Evolutionary conservation across 2,113 vertebrate genomes (phyloP).

Genomic region (Delphinapterus leucas): DNA sequence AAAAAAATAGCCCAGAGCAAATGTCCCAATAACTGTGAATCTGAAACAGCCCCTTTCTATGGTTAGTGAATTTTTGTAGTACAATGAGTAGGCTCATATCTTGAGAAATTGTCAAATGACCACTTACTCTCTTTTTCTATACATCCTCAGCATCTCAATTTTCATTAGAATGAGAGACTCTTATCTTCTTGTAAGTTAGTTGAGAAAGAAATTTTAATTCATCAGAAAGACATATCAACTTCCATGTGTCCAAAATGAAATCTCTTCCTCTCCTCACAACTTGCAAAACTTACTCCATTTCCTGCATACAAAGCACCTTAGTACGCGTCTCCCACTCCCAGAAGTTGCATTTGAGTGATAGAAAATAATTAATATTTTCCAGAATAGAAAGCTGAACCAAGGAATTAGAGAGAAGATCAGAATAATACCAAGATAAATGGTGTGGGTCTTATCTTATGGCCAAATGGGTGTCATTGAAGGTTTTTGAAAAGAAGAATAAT

Average conservation of each 20-base stretch:
- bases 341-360: not conserved
- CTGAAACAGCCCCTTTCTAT: not conserved
- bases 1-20: not conserved
- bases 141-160: not conserved
- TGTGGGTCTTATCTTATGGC: not conserved
- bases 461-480: not conserved
- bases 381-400: not conserved
- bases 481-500: not conserved
- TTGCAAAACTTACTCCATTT: not conserved
- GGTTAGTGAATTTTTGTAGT: not conserved
- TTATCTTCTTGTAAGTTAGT: not conserved
- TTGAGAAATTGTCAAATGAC: not conserved
- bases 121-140: not conserved
- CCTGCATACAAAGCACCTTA: not conserved
- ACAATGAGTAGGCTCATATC: not conserved
- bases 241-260: not conserved
- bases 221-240: not conserved
- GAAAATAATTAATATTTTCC: not conserved
- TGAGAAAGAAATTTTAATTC: not conserved
- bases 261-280: not conserved
- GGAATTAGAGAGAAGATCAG: not conserved
- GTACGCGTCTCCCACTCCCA: not conserved
- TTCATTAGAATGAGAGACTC: not conserved
- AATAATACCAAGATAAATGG: not conserved
- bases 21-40: not conserved